phyloP scores from a whole-genome alignment of 2,797 vertebrate genomes.

The Microhierax caerulescens region DNA sequence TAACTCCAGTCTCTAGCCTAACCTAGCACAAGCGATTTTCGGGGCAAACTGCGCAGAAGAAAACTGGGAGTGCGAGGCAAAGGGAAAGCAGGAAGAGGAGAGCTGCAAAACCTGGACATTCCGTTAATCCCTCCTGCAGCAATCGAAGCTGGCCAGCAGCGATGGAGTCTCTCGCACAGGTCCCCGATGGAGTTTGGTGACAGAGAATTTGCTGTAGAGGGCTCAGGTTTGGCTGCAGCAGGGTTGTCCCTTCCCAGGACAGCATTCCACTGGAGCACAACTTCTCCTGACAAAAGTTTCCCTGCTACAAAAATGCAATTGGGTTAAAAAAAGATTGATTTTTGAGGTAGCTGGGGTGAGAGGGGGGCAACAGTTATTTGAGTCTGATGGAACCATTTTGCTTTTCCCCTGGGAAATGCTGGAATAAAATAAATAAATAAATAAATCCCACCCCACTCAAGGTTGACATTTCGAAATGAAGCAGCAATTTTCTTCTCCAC shows the following conservation, averaged over 20 bases:
- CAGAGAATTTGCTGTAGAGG: neutral
- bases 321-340: neutral
- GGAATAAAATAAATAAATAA: neutral
- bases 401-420: neutral
- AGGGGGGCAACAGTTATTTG: fast-evolving
- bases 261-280: fast-evolving
- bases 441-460: neutral
- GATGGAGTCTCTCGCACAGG: neutral
- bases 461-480: slow-evolving; percentile 48
- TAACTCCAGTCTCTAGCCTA: slow-evolving; percentile 15
- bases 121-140: fast-evolving
- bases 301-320: neutral
- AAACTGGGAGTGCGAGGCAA: neutral
- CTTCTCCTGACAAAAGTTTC: neutral
- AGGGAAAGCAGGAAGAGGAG: neutral
- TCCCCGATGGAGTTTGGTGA: fast-evolving
- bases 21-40: neutral
- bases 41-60: neutral
- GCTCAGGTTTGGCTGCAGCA: neutral
- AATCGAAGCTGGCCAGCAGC: fast-evolving
- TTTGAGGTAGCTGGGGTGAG: neutral
- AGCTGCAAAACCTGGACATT: neutral
- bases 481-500: slow-evolving; percentile 51
- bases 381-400: neutral
- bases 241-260: neutral